Base-by-base conservation (phyloP, 2,797 vertebrate genomes). In the Bucorvus abyssinicus region DNA sequence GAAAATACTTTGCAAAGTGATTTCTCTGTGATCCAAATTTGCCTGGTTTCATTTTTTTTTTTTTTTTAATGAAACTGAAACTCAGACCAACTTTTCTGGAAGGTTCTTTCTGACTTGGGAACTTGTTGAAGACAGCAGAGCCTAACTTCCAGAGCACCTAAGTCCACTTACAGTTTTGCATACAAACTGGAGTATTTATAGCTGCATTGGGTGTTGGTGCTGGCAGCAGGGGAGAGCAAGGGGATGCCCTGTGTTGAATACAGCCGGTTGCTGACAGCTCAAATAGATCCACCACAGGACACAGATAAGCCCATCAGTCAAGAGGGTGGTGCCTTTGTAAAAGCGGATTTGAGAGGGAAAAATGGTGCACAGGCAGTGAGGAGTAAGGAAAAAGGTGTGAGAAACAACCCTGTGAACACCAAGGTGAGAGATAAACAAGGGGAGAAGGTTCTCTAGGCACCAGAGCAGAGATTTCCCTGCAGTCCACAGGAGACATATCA, bases 401-500 rank as follows among this genome's bases (percentile, higher is more conserved):
- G 9, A 49, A 70, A 47, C 23, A 38, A 29, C 26, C 15, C 17
- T 38, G 20, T 5, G 4, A 65, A 12, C 18, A 60, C 14, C 9
- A 56, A 44, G 18, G 15, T 50, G 21, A 76, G 10, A 40, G 5
- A 7, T 1, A 7, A 49, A 67, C 19, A 14, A 68, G 3, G 3
- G 9, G 6, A 74, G 1, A 19, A 29, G 13, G 3, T 73, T 10
- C 2, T 44, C 18, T 20, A 56, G 14, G 32, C 38, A 40, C 38
- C 38, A 40, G 38, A 40, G 38, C 38, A 40, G 23, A 64, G 13
- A 60, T 29, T 55, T 22, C 8, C 7, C 18, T 69, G 49, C 20
- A 63, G 18, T 11, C 32, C 7, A 5, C 12, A 12, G 20, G 20
- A 59, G 12, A 50, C 13, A 52, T 1, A 2, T n/a, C 3, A 2